These are phyloP conservation scores for Antennarius maculatus DNA, from an alignment of 2,797 vertebrate genomes.

Conservation along the genomic window DNA sequence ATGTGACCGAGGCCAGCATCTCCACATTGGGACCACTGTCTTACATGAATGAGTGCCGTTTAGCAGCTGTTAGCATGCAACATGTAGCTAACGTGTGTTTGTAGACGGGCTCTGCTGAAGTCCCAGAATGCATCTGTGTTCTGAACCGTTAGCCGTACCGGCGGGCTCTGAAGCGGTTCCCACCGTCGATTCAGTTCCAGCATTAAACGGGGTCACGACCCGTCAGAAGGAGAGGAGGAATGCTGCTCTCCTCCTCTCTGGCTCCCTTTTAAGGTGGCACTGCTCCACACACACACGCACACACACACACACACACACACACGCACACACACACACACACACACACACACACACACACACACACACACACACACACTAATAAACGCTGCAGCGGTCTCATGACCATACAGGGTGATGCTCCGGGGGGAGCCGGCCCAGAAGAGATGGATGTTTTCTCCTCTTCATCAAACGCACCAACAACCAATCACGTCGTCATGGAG, in stretches of 20 bases:
- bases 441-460: conserved; percentile 18
- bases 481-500: no score
- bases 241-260: conserved; percentile 38
- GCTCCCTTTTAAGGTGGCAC: conserved; percentile 74
- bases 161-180: no score
- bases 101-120: no score
- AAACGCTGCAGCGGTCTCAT: conserved; percentile 60
- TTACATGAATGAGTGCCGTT: no score
- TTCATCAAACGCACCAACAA: no score
- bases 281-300: conserved; percentile 29
- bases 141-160: no score
- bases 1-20: no score
- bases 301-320: conserved; percentile 33
- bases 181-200: no score
- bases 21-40: no score
- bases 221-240: conserved; percentile 48
- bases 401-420: conserved; percentile 80
- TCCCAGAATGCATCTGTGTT: no score
- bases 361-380: conserved; percentile 32
- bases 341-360: conserved; percentile 26
- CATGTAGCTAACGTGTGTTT: no score
- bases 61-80: no score
- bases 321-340: conserved; percentile 22
- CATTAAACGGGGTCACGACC: neutral
- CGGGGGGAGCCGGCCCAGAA: conserved; percentile 29